Evolutionary conservation across 2,113 vertebrate genomes (phyloP).

Genomic region (Nyctereutes procyonoides): DNA sequence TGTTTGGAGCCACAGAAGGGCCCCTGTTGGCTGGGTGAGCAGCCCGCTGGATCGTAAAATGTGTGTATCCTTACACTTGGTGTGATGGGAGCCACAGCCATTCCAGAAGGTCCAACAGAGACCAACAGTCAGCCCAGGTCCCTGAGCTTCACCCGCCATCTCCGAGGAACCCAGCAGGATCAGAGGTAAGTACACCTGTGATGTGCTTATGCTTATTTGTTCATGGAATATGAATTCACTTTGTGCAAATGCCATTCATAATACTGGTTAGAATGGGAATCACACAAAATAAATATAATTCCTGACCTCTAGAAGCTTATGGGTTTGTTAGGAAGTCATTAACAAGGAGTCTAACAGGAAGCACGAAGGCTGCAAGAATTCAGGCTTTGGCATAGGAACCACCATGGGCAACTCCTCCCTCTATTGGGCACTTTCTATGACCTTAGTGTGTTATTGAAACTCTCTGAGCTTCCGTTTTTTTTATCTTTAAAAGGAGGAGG

Average conservation of each 20-base stretch:
- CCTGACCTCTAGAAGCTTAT: not conserved
- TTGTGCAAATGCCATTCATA: not conserved
- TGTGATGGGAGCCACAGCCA: not conserved
- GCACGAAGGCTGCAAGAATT: rapidly evolving
- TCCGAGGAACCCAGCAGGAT: not conserved
- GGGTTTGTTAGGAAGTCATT: not conserved
- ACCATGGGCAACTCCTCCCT: too few relatives aligned
- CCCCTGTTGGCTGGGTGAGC: rapidly evolving
- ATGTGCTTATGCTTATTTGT: not conserved
- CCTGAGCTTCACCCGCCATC: rapidly evolving
- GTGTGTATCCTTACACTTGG: not conserved
- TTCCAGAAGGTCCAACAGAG: not conserved
- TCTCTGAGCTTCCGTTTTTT: not conserved
- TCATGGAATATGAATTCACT: not conserved
- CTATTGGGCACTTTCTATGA: not conserved
- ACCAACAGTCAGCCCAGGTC: rapidly evolving
- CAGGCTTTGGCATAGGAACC: not conserved
- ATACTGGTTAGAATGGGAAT: not conserved
- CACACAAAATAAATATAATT: not conserved
- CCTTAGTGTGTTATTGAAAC: not conserved
- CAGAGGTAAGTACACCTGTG: not conserved
- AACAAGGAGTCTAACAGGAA: not conserved
- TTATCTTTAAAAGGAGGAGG: not conserved
- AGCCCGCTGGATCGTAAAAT: rapidly evolving
- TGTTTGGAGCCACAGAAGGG: not conserved